These are phyloP conservation scores for Nannobrachium achirus DNA, from an alignment of 2,113 vertebrate genomes.

Conservation along the genomic window DNA sequence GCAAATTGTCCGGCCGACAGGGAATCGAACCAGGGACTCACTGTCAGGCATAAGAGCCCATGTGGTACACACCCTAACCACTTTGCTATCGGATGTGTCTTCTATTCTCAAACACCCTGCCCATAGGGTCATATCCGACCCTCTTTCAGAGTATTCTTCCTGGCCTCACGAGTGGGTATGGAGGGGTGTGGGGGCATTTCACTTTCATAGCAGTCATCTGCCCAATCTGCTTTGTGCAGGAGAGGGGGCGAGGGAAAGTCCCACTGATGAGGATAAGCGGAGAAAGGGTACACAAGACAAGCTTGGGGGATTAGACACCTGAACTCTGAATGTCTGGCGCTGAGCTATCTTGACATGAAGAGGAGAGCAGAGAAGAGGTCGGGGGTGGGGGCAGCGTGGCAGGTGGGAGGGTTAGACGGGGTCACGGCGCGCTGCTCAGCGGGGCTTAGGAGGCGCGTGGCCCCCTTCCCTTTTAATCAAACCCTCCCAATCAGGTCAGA, in stretches of 20 bases:
- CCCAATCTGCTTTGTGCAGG: constrained; percentile 52
- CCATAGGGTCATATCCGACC: constrained; percentile 61
- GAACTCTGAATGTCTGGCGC: constrained; percentile 69
- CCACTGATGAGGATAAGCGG: constrained; percentile 68
- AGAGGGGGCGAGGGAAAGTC: constrained; percentile 59
- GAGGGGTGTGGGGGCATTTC: constrained; percentile 47
- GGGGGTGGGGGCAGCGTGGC: constrained; percentile 48
- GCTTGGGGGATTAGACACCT: constrained; percentile 67
- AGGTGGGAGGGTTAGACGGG: constrained; percentile 62
- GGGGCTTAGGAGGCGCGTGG: constrained; percentile 71
- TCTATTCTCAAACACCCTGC: not conserved
- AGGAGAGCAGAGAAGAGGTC: too few relatives aligned
- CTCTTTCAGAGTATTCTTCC: too few relatives aligned
- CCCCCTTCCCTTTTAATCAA: constrained; percentile 79
- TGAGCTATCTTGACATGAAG: constrained; percentile 59
- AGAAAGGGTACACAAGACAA: constrained; percentile 68
- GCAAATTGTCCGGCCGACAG: too few relatives aligned
- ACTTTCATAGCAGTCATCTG: constrained; percentile 74
- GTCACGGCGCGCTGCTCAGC: constrained; percentile 60
- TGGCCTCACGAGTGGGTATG: too few relatives aligned
- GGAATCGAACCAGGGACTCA: too few relatives aligned
- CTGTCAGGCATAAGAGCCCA: too few relatives aligned
- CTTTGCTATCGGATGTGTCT: not conserved
- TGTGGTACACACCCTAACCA: too few relatives aligned
- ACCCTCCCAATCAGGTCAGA: constrained; percentile 77